Evolutionary conservation across 2,797 vertebrate species (phyloP).

Genomic region (Sebastes iracundus): DNA sequence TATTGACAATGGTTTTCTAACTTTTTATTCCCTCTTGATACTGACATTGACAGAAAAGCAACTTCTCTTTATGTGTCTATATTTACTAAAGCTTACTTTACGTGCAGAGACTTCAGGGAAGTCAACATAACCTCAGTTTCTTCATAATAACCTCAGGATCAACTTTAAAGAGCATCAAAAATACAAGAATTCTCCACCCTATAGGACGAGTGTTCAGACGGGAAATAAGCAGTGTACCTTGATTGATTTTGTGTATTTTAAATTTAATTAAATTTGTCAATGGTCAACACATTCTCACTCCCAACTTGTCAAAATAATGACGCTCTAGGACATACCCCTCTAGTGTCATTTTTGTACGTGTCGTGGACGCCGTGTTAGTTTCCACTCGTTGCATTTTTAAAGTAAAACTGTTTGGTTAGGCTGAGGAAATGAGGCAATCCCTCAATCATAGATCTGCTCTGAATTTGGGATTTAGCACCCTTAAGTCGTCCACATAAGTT

Average conservation of each 20-base stretch:
- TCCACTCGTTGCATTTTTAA: too few relatives aligned
- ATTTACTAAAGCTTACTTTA: not conserved
- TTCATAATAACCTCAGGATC: not conserved
- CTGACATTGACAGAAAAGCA: slow-evolving; percentile 20
- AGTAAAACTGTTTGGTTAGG: too few relatives aligned
- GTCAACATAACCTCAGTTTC: slow-evolving; percentile 2
- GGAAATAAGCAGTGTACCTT: not conserved
- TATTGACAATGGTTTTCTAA: slow-evolving; percentile 31
- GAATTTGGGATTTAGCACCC: too few relatives aligned
- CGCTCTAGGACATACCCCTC: too few relatives aligned
- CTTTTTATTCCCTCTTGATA: slow-evolving; percentile 4
- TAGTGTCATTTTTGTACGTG: too few relatives aligned
- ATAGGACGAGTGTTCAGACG: not conserved
- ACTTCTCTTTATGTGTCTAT: not conserved
- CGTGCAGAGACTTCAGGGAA: not conserved
- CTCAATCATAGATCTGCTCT: too few relatives aligned
- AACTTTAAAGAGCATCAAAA: slow-evolving; percentile 21
- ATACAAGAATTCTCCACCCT: not conserved
- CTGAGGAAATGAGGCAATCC: too few relatives aligned
- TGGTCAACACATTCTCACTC: too few relatives aligned
- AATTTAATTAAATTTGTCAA: not conserved
- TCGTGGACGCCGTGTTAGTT: too few relatives aligned
- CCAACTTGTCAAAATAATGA: too few relatives aligned
- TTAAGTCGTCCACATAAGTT: rapidly evolving
- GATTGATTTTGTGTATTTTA: not conserved